A percentile compares a stretch with the other conserved stretches of the same genome.
These are phyloP conservation scores for Heliconius hewitsoni DNA, from an alignment of 1,140 invertebrate genomes.

Conservation along the genomic window DNA sequence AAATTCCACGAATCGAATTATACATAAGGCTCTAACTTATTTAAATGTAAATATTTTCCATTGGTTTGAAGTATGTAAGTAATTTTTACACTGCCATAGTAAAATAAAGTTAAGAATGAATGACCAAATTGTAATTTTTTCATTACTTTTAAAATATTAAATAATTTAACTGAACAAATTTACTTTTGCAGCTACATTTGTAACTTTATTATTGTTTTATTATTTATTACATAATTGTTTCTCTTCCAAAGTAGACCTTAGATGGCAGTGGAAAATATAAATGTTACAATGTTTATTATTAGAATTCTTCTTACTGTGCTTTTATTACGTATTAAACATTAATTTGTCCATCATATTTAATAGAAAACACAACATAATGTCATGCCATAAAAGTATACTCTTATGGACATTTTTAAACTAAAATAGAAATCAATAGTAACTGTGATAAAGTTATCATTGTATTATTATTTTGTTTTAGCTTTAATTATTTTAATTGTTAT, in stretches of 20 bases:
- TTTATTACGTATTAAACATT: no score
- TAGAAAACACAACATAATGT: no score
- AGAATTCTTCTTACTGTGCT: no score
- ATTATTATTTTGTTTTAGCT: slow-evolving; percentile 9
- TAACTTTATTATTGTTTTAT: background rate
- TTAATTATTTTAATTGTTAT: slow-evolving; percentile 1
- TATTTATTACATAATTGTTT: no score
- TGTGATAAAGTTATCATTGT: background rate
- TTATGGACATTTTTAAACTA: background rate
- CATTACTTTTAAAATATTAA: background rate
- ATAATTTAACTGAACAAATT: background rate
- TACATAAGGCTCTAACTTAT: background rate
- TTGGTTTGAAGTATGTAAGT: background rate
- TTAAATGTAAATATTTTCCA: background rate
- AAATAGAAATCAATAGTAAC: background rate
- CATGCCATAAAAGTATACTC: no score
- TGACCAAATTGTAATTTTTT: background rate
- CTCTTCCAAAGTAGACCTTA: no score
- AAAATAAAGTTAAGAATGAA: background rate
- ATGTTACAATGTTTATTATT: no score
- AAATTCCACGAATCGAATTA: background rate
- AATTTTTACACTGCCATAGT: background rate
- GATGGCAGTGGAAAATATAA: no score
- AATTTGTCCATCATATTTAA: no score
- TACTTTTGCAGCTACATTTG: background rate